Evolutionary conservation across 2,113 vertebrate species (phyloP).

Genomic region (Phainopepla nitens): DNA sequence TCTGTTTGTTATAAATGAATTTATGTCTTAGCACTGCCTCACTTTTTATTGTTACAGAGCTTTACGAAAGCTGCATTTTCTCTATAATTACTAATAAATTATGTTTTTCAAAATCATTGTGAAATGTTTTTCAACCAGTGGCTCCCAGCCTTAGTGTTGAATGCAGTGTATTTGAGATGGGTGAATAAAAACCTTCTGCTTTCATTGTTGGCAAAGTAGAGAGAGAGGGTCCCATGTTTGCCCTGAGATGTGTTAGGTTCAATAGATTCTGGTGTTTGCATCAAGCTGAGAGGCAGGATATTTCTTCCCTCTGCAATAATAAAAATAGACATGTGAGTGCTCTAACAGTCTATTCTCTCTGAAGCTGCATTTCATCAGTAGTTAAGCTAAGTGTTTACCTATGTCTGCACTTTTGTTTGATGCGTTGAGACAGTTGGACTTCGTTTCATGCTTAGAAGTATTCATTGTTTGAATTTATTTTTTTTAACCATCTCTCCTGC

Average conservation of each 20-base stretch:
- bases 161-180: background rate
- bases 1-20: background rate
- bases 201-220: background rate
- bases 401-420: background rate
- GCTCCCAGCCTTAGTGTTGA: background rate
- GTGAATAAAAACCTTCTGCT: background rate
- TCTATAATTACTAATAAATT: constrained; percentile 28
- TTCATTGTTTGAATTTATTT: background rate
- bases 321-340: background rate
- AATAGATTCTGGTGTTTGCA: background rate
- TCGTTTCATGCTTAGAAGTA: background rate
- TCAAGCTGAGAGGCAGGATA: background rate
- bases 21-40: background rate
- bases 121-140: background rate
- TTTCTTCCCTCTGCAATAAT: background rate
- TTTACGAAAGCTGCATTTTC: constrained; percentile 4
- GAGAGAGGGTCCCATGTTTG: background rate
- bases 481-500: background rate
- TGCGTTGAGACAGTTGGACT: background rate
- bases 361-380: background rate
- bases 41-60: background rate
- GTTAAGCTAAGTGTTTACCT: background rate
- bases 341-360: background rate
- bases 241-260: background rate
- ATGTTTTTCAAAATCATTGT: background rate